Percentiles rank a stretch among this genome's conserved stretches.
These are phyloP conservation scores for Chromis chromis DNA, from an alignment of 2,797 vertebrate species.

Conservation along the genomic window DNA sequence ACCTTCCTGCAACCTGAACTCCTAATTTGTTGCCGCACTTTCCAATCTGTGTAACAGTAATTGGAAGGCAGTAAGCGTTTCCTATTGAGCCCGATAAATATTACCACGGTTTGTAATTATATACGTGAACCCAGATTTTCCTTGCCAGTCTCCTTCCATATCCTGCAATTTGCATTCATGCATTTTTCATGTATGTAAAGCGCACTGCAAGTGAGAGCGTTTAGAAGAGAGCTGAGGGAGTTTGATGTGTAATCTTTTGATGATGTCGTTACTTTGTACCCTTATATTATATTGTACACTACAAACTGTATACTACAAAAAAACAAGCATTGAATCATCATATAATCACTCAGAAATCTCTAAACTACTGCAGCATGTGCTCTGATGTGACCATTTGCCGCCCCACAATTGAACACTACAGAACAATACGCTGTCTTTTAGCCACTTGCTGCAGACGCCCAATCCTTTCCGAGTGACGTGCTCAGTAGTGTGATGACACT, in stretches of 20 bases:
- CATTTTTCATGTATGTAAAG: conserved; percentile 35
- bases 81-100: conserved; percentile 11
- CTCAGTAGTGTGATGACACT: conserved; percentile 58
- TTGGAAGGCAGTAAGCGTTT: neutral
- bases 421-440: conserved; percentile 21
- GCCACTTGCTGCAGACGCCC: conserved; percentile 13
- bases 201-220: neutral
- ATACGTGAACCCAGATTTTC: neutral
- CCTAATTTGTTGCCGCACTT: conserved; percentile 5
- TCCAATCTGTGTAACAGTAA: conserved; percentile 1
- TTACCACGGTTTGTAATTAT: conserved; percentile 6
- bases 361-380: neutral
- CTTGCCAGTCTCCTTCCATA: neutral
- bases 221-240: neutral
- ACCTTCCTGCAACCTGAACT: conserved; percentile 4
- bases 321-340: neutral
- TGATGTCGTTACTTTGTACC: neutral
- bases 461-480: conserved; percentile 25
- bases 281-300: neutral
- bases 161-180: conserved; percentile 16
- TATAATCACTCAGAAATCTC: neutral
- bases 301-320: neutral
- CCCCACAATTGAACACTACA: neutral
- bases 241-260: neutral
- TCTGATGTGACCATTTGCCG: conserved; percentile 5